These are phyloP conservation scores for Aphidoletes aphidimyza DNA, from an alignment of 2,888 invertebrate species.

Conservation along the genomic window DNA sequence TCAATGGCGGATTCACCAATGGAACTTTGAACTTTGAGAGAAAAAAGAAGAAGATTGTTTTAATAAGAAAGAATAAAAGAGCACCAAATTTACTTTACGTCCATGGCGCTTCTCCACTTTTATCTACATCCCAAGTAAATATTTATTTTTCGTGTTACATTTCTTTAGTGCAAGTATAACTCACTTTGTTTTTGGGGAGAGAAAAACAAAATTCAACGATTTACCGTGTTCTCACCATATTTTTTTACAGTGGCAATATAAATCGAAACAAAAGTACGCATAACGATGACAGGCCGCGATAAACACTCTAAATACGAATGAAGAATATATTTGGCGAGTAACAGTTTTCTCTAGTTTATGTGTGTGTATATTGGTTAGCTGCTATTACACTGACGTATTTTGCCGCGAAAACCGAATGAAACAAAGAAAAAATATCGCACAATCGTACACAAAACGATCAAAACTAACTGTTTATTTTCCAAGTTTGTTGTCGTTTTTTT, in stretches of 20 bases:
- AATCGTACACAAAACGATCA: background rate
- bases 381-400: background rate
- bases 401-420: background rate
- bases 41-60: background rate
- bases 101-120: background rate
- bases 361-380: constrained; percentile 32
- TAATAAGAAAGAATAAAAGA: background rate
- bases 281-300: background rate
- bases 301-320: background rate
- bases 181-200: too few relatives aligned
- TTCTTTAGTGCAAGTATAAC: too few relatives aligned
- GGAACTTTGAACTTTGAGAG: too few relatives aligned
- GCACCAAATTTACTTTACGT: background rate
- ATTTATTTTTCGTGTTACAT: background rate
- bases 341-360: background rate
- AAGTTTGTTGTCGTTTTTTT: background rate
- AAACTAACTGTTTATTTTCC: constrained; percentile 34
- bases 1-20: background rate
- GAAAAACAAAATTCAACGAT: too few relatives aligned
- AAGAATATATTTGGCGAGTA: too few relatives aligned
- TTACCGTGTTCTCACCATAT: too few relatives aligned
- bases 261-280: constrained; percentile 9
- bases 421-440: background rate
- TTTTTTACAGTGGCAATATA: too few relatives aligned
- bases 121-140: background rate